Evolutionary conservation across 2,113 vertebrate genomes (phyloP).

Genomic region (Odocoileus virginianus): DNA sequence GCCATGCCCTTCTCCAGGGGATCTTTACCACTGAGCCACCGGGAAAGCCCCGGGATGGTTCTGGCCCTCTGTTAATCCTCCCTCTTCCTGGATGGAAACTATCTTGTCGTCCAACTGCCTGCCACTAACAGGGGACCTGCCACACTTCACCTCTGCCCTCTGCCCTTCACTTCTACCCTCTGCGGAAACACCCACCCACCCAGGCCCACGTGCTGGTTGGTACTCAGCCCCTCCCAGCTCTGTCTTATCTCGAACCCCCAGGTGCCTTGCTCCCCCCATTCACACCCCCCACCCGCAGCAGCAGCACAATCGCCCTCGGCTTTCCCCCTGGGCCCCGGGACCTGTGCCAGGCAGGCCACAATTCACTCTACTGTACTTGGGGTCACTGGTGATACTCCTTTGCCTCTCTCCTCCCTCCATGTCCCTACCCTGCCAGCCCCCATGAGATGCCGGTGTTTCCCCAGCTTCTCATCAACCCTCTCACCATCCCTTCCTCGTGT

Average conservation of each 20-base stretch:
- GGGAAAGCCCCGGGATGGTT: background rate
- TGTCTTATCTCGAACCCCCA: background rate
- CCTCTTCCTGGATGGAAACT: background rate
- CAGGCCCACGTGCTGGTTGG: background rate
- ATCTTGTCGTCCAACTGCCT: too few species aligned
- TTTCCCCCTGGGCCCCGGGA: rapidly evolving
- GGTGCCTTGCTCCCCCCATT: background rate
- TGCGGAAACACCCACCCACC: background rate
- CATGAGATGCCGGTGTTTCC: background rate
- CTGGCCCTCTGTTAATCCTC: background rate
- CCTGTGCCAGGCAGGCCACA: background rate
- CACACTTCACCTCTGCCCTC: background rate
- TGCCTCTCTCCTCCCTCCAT: background rate
- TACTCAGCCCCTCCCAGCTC: background rate
- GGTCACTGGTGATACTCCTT: background rate
- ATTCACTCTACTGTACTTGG: background rate
- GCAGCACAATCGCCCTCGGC: background rate
- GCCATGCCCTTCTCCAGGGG: background rate
- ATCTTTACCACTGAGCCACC: background rate
- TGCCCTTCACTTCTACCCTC: background rate
- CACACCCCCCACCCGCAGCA: background rate
- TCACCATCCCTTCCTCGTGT: background rate
- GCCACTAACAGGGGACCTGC: background rate
- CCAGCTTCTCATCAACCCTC: background rate
- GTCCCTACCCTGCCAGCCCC: too few species aligned